Base-by-base conservation (phyloP, 1,140 invertebrate genomes). In the Drosophila pseudoananassae region DNA sequence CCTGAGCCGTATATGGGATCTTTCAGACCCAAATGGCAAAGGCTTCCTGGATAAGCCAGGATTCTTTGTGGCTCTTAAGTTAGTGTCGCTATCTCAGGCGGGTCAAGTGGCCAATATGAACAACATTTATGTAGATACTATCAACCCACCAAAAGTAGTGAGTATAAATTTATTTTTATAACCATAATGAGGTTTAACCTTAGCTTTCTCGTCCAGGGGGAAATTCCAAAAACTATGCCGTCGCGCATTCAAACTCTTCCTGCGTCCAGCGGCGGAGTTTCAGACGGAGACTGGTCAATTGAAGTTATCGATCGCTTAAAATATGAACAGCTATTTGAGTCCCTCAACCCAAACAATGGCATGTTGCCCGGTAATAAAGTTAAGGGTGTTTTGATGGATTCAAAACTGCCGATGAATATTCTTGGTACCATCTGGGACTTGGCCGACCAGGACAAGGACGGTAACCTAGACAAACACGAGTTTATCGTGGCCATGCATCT, bases 391-490 rank as follows among this genome's bases (percentile, higher is more conserved):
- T 92, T 99, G 60, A 95, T 99, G 94, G 97, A 98, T 81, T 99
- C 98, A 10, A 98, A 98, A 92, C 93, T 99, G 71, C 97, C 97
- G 0, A 92, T 98, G 61, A 96, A 97, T 49, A 96, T 96, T 1
- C 93, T 99, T n/a, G 97, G 97, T 2, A 96, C 96, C 93, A 98
- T 99, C 83, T 99, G 98, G 98, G 98, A 99, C 90, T 93, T 99
- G 10, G 97, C 98, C 50, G 98, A 99, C 92, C 97, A 98, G 93
- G 98, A 99, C 92, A 97, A 98, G 92, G 98, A 99, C 93, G 98
- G 98, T 56, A 98, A 97, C 93, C 93, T 99, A 43, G 97, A 98
- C 92, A 95, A 96, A 91, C 96, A 98, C 92, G 98, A 99, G 93
- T 99, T 99, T 93, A 95, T 97, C 91, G 95, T 98, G 91, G 97